Evolutionary conservation across 2,888 invertebrate genomes (phyloP).

Genomic region (Mantis religiosa): DNA sequence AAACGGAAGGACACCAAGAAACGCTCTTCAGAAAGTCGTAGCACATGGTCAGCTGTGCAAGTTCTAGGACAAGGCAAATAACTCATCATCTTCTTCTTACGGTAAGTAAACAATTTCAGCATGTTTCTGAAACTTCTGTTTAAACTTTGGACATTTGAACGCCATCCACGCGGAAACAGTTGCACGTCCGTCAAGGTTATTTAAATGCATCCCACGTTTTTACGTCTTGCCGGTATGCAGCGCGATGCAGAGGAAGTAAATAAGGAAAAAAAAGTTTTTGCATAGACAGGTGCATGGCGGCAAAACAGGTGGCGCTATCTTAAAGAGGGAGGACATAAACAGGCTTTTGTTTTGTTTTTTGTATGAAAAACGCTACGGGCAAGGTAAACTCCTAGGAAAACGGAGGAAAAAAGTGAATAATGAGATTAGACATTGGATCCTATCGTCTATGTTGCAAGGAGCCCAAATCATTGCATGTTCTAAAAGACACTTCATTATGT

Average conservation of each 20-base stretch:
- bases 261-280: too few relatives aligned
- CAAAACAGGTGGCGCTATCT: neutral
- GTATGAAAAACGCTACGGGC: neutral
- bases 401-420: too few relatives aligned
- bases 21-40: neutral
- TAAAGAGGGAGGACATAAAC: neutral
- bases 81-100: neutral
- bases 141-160: neutral
- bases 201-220: neutral
- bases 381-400: neutral
- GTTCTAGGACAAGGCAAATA: neutral
- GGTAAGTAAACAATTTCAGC: neutral
- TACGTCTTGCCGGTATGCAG: neutral
- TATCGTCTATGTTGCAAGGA: too few relatives aligned
- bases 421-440: too few relatives aligned
- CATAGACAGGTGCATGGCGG: neutral
- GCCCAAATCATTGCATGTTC: too few relatives aligned
- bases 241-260: neutral
- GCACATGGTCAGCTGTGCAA: neutral
- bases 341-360: too few relatives aligned
- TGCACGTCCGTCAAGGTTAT: neutral
- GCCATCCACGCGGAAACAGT: neutral
- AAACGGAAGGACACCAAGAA: neutral
- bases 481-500: too few relatives aligned
- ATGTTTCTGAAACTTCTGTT: neutral